A percentile compares a stretch with the other conserved stretches of the same genome.
These are phyloP conservation scores for Ophion ellenae DNA, from an alignment of 2,888 invertebrate species.

Conservation along the genomic window DNA sequence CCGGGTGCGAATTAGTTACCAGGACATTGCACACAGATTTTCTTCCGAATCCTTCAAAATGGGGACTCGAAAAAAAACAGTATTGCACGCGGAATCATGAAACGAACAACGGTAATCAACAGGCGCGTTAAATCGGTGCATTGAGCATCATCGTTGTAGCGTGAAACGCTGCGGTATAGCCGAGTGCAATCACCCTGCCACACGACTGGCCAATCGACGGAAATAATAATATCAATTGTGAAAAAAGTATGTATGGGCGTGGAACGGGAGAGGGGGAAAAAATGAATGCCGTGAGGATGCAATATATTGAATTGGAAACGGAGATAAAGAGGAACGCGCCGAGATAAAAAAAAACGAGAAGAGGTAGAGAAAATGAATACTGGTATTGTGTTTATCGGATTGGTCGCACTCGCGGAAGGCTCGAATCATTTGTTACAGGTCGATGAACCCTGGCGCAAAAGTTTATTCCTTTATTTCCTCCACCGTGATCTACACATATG, in stretches of 20 bases:
- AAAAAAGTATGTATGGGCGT: not conserved
- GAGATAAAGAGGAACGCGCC: conserved; percentile 7
- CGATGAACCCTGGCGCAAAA: conserved; percentile 51
- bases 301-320: conserved; percentile 49
- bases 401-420: conserved; percentile 41
- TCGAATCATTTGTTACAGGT: conserved; percentile 66
- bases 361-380: conserved; percentile 37
- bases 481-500: conserved; percentile 20
- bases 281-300: conserved; percentile 28
- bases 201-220: conserved; percentile 35
- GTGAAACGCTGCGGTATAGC: conserved; percentile 27
- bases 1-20: no score
- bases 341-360: conserved; percentile 30
- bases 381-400: conserved; percentile 63
- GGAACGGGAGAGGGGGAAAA: conserved; percentile 1
- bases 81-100: conserved; percentile 15
- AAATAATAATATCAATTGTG: conserved; percentile 44
- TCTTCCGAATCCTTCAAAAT: not conserved
- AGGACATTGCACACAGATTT: not conserved
- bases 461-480: conserved; percentile 12
- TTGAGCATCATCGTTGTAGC: conserved; percentile 48
- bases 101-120: conserved; percentile 38
- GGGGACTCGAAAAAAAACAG: not conserved
- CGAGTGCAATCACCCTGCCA: conserved; percentile 38
- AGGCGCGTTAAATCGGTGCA: conserved; percentile 58